A percentile compares a stretch with the other conserved stretches of the same genome.
phyloP scores from a whole-genome alignment of 2,797 vertebrate genomes.

The Acanthurus lineatus region DNA sequence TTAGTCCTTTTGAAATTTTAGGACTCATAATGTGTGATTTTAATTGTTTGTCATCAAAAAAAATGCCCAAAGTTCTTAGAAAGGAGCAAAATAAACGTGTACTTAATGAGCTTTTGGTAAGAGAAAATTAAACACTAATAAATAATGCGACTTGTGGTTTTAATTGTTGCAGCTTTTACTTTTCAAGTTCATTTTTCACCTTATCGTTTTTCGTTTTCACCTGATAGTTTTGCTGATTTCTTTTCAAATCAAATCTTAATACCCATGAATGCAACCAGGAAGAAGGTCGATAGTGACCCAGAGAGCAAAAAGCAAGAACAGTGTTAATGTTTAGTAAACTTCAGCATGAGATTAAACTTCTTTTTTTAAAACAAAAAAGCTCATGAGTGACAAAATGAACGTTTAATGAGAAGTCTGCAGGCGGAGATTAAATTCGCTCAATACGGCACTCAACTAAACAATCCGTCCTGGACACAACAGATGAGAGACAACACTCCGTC shows the following conservation, averaged over 20 bases:
- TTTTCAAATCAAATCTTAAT: not conserved
- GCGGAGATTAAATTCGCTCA: constrained; percentile 38
- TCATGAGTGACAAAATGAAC: constrained; percentile 33
- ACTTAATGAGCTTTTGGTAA: too few species aligned
- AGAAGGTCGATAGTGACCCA: not conserved
- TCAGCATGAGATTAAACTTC: too few species aligned
- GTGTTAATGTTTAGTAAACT: too few species aligned
- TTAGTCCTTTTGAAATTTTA: not conserved
- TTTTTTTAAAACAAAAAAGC: not conserved
- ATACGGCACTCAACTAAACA: constrained; percentile 37
- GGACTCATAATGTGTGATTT: not conserved
- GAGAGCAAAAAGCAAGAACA: not conserved
- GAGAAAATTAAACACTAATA: too few species aligned
- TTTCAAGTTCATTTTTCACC: not conserved
- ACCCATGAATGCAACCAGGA: not conserved
- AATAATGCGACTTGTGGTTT: too few species aligned
- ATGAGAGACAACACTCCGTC: constrained; percentile 30
- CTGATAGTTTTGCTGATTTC: not conserved
- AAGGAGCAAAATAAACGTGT: not conserved
- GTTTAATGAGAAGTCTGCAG: constrained; percentile 36
- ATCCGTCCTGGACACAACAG: constrained; percentile 30
- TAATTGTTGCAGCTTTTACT: not conserved
- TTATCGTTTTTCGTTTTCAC: not conserved
- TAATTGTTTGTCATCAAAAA: not conserved
- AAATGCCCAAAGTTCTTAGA: not conserved